Base-by-base conservation (phyloP, 2,797 vertebrate genomes). In the Pteropus rufus region DNA sequence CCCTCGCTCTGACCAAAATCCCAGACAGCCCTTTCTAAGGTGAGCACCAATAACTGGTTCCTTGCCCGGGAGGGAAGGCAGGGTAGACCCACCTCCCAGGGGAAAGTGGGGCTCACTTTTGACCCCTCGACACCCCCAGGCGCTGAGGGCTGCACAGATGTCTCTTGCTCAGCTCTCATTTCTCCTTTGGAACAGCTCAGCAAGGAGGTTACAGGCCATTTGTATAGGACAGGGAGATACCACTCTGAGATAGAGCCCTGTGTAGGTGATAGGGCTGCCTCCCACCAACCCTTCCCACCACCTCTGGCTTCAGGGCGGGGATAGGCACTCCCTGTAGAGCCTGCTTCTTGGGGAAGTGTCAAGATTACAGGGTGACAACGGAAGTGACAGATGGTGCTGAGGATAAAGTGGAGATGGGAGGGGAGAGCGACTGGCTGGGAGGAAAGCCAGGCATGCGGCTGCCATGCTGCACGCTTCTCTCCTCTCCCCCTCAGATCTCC, bases 341-440 rank as follows among this genome's bases (percentile, higher is more conserved):
- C 89, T 82, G 83, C 91, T 94, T 96, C 97, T 93, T 86, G 73
- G 91, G 93, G 83, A 97, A 94, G 94, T 93, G 96, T 97, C 95
- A 97, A 94, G 97, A 97, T 96, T 89, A 95, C 77, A 92, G 54
- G 96, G 96, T 96, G 96, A 97, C 97, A 94, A 97, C 82, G 36
- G 97, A 97, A 96, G 93, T 96, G 92, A 91, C 97, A 98, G 97
- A 97, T 97, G 97, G 97, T 75, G 60, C 96, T 75, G 41, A 83
- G 93, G 85, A 97, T 96, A 97, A 96, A 93, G 89, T 64, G 0
- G 77, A 94, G 79, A 85, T 21, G 69, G 82, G 34, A 7, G 70
- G 46, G 67, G 65, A 64, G 9, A 10, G 21, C 79, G 82, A 65
- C 75, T 76, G 82, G 75, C 96, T 95, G 94, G 96, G 96, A 97